Evolutionary conservation across 2,113 vertebrate genomes (phyloP).

Genomic region (Sturnus vulgaris): DNA sequence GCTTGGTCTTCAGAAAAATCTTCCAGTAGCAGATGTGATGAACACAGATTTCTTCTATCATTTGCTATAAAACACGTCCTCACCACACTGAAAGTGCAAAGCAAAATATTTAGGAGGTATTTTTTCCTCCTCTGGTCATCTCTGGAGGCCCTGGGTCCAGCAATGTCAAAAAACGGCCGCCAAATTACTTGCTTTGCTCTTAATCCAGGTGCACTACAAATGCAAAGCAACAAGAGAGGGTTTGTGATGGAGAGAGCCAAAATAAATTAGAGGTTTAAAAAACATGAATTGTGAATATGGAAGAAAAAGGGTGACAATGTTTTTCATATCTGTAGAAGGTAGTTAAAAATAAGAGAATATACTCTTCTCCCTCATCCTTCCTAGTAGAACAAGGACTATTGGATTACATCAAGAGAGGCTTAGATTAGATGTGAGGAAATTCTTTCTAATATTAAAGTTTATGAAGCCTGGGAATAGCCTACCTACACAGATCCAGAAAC

Average conservation of each 20-base stretch:
- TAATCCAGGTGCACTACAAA: not conserved
- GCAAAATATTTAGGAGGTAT: not conserved
- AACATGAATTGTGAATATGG: not conserved
- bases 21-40: not conserved
- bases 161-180: not conserved
- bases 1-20: not conserved
- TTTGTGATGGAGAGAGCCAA: not conserved
- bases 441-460: not conserved
- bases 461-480: not conserved
- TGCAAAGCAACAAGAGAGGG: not conserved
- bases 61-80: not conserved
- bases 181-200: not conserved
- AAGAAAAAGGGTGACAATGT: not conserved
- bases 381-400: not conserved
- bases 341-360: not conserved
- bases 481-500: not conserved
- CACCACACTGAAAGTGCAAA: not conserved
- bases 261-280: not conserved
- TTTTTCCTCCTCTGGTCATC: not conserved
- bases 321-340: not conserved
- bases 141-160: not conserved
- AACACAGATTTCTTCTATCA: not conserved
- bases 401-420: not conserved
- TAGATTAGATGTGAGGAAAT: not conserved
- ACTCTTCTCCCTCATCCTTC: not conserved